Evolutionary conservation across 2,888 invertebrate genomes (phyloP), one percentile per base, ranked within the genome.

Genomic region (Eristalis pertinax): DNA sequence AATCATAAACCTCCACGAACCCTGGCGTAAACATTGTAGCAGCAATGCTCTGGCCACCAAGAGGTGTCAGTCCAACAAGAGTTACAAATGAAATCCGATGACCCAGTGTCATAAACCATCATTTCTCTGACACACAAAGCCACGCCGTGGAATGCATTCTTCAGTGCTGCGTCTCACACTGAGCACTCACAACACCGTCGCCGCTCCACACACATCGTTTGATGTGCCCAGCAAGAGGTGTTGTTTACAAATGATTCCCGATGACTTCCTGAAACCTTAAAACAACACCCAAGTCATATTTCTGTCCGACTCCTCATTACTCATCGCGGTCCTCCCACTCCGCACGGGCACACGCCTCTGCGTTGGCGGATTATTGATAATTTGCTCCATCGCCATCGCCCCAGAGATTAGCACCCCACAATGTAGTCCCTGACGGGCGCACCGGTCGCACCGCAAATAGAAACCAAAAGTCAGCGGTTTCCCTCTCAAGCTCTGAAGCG

Each of bases 381-480:
- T 67, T 72, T 77, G 50, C 50, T 19, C 19, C 38, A 29, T 32
- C 60, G 70, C 69, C 43, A 50, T 50, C 50, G 50, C 50, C 50
- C n/a, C 50, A 8, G 50, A 50, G 56, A 73, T 72, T 77, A 78
- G 62, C 73, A 73, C 84, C 35, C 60, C 43, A 84, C 84, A 84
- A 67, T 70, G 80, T 80, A 75, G 60, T 26, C 11, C 60, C 60
- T 35, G n/a, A 26, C 43, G 22, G 58, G 22, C 32, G 2, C n/a
- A 19, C 13, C 22, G 29, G 11, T 5, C 26, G 4, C 26, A 65
- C 24, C 32, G 26, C 50, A 69, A 74, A 80, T 67, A 80, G 86
- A 86, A 86, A 82, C 43, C 78, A 86, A 82, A 86, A 82, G 83
- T 78, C 43, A 35, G 29, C 56, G 72, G 72, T 50, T 69, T 73